Conservation (phyloP, 2,888 invertebrate species). For the Nysson spinosus region DNA sequence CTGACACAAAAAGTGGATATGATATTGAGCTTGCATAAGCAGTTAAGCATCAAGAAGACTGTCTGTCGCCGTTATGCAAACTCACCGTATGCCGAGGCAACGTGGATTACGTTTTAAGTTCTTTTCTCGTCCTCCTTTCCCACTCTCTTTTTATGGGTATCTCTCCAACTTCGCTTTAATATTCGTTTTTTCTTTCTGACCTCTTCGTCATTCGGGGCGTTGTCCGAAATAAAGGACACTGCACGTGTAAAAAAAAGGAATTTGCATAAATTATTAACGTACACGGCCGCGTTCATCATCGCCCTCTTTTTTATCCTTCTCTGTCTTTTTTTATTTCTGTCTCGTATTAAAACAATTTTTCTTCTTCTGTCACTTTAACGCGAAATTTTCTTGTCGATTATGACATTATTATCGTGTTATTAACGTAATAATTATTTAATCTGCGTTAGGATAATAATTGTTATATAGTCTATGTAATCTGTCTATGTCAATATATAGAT, state of each 20-base stretch:
- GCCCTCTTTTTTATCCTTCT: not conserved
- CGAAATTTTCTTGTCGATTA: too few species aligned
- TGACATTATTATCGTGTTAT: too few species aligned
- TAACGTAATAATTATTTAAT: too few species aligned
- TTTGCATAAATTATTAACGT: constrained; percentile 35
- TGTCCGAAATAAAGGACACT: constrained; percentile 9
- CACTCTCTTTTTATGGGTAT: not conserved
- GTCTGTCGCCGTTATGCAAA: constrained; percentile 40
- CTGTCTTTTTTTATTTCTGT: not conserved
- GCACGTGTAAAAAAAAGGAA: not conserved
- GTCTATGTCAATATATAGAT: too few species aligned
- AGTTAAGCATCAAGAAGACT: constrained; percentile 32
- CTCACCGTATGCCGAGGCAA: constrained; percentile 10
- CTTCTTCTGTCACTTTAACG: too few species aligned
- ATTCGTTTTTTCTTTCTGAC: constrained; percentile 8
- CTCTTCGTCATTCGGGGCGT: not conserved
- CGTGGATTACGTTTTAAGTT: constrained; percentile 34
- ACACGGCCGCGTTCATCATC: constrained; percentile 8
- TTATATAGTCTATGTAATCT: too few species aligned
- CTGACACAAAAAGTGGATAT: constrained; percentile 18
- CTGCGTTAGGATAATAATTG: too few species aligned
- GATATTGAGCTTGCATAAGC: constrained; percentile 29
- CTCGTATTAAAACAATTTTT: too few species aligned
- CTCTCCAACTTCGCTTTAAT: not conserved
- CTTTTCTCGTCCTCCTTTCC: constrained; percentile 6